Base-by-base conservation (phyloP, 1,140 invertebrate genomes). In the Tyrophagus putrescentiae region DNA sequence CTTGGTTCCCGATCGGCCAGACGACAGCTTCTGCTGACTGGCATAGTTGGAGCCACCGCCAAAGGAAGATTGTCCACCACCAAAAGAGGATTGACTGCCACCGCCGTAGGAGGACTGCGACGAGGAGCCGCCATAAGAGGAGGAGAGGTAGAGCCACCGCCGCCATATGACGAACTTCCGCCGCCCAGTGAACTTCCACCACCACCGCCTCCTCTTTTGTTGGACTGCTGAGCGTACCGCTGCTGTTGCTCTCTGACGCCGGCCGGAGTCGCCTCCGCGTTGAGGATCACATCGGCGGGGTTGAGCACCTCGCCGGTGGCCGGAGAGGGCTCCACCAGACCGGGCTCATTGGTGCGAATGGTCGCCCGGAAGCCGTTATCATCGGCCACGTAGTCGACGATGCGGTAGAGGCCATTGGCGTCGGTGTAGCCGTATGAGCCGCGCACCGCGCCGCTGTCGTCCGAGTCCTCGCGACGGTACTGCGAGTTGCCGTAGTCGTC, bases 301-400 rank as follows among this genome's bases (percentile, higher is more conserved):
- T 9, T 45, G 9, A 53, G 28, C 27, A 28, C 36, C 16, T 64
- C 23, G 25, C 56, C 45, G 7, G 59, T 54, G 7, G 7, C 32
- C 45, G 60, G 60, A n/a, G 13, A 25, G 13, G 48, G 34, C 11
- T 62, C 45, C 13, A 29, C 25, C 5, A 57, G 36, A 0, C 65
- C 65, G 5, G 61, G 60, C 39, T 65, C 65, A 31, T 65, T 65
- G 9, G 62, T 64, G 7, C 25, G 41, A 23, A 65, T 57, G 9
- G 39, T 29, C 44, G 56, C 56, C 59, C 75, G 68, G 44, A 57
- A 67, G 23, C 66, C 66, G 25, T 63, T 39, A 0, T 45, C 64
- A 36, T 65, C 66, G 54, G 66, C 66, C 31, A 64, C 23, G 41
- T 67, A 67, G 36, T 67, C 62, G 6, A 67, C 65, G 21, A 45